Evolutionary conservation across 2,888 invertebrate species (phyloP).

Genomic region (Arge pagana): DNA sequence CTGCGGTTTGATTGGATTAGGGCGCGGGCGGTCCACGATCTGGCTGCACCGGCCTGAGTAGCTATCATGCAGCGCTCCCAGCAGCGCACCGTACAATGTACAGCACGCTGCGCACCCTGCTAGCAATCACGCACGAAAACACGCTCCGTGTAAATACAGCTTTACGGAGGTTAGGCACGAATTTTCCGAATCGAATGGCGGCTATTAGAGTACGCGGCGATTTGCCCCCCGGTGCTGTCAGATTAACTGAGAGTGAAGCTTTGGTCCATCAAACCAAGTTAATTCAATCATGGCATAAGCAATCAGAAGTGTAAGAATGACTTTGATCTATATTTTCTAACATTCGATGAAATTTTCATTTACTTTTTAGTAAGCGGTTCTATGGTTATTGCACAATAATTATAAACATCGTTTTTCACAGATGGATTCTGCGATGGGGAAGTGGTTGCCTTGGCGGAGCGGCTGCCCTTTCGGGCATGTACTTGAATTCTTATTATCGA

Average conservation of each 20-base stretch:
- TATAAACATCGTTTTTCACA: slow-evolving; percentile 42
- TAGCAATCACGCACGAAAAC: no score
- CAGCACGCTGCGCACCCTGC: no score
- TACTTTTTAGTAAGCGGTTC: no score
- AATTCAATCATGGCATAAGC: slow-evolving; percentile 65
- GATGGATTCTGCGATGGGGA: slow-evolving; percentile 63
- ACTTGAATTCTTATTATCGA: slow-evolving; percentile 69
- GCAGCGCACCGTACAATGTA: no score
- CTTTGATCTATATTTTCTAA: slow-evolving; percentile 9
- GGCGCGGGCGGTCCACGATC: no score
- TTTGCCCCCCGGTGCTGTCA: slow-evolving; percentile 67
- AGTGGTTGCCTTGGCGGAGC: slow-evolving; percentile 60
- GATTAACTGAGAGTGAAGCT: slow-evolving; percentile 65
- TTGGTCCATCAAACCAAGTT: slow-evolving; percentile 64
- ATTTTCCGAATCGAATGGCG: no score
- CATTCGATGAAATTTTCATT: slow-evolving; percentile 26
- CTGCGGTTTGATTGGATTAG: no score
- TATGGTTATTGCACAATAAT: slow-evolving; percentile 7
- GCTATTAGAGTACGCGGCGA: slow-evolving; percentile 39
- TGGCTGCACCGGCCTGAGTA: no score
- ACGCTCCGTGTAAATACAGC: no score
- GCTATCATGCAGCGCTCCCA: no score
- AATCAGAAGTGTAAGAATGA: slow-evolving; percentile 65
- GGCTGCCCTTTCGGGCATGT: slow-evolving; percentile 62
- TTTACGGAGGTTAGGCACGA: no score